Evolutionary conservation across 2,113 vertebrate genomes (phyloP).

Genomic region (Pygoscelis antarcticus): DNA sequence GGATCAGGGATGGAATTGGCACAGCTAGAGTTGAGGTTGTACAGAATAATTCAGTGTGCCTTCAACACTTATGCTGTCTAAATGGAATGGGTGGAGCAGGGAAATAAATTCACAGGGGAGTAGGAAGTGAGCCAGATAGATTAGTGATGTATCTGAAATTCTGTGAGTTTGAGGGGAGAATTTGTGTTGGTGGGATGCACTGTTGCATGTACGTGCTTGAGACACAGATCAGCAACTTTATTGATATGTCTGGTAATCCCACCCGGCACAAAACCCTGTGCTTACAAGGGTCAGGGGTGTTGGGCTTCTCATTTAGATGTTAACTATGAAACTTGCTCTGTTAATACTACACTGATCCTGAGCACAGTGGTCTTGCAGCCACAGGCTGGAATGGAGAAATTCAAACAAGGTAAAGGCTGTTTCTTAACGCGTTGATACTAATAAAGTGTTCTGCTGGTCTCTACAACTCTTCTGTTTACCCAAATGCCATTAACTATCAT

Average conservation of each 20-base stretch:
- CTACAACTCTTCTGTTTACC: not conserved
- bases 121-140: not conserved
- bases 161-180: not conserved
- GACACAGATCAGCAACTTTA: not conserved
- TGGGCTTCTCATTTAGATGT: not conserved
- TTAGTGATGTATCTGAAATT: not conserved
- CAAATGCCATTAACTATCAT: not conserved
- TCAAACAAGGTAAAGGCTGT: not conserved
- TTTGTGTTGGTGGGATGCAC: not conserved
- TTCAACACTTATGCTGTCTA: not conserved
- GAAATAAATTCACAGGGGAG: not conserved
- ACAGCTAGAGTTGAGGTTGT: not conserved
- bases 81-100: not conserved
- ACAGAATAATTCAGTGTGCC: not conserved
- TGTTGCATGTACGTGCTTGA: not conserved
- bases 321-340: not conserved
- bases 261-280: rapidly evolving
- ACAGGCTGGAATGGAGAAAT: not conserved
- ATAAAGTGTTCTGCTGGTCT: not conserved
- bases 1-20: not conserved
- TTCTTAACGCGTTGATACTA: not conserved
- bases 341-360: not conserved
- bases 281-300: not conserved
- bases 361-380: not conserved
- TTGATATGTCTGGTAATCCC: not conserved